phyloP scores from a whole-genome alignment of 2,888 invertebrate species.

The Theodoxus fluviatilis region DNA sequence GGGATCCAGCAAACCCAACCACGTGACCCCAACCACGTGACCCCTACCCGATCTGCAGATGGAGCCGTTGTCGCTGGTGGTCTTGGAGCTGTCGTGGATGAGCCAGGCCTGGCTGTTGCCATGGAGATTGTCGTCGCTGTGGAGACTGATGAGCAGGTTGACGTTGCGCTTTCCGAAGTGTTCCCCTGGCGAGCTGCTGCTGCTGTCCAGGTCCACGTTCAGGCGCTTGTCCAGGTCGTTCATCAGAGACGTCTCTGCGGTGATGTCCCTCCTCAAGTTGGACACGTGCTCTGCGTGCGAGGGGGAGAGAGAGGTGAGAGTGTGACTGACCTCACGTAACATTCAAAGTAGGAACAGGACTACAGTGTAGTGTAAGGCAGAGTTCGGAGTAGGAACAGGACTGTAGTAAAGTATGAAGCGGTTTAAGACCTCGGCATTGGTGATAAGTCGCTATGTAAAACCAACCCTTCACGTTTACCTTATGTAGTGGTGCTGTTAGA shows the following conservation, averaged over 20 bases:
- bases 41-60: slow-evolving; percentile 44
- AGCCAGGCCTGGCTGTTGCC: slow-evolving; percentile 50
- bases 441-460: no score
- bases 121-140: slow-evolving; percentile 52
- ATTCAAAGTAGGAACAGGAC: no score
- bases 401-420: no score
- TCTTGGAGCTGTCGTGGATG: slow-evolving; percentile 50
- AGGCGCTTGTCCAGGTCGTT: slow-evolving; percentile 58
- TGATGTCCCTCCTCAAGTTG: slow-evolving; percentile 55
- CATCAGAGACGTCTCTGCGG: slow-evolving; percentile 59
- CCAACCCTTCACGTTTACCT: no score
- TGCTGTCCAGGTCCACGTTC: slow-evolving; percentile 52
- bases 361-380: no score
- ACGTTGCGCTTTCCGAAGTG: slow-evolving; percentile 49
- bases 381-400: no score
- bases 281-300: no score
- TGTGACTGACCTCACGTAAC: no score
- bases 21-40: neutral
- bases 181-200: slow-evolving; percentile 46
- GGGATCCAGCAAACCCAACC: neutral
- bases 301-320: no score
- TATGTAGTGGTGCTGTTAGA: no score
- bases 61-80: slow-evolving; percentile 54
- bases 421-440: no score
- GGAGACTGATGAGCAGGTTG: slow-evolving; percentile 53